Base-by-base conservation (phyloP, 2,113 vertebrate genomes). In the Monopterus albus region DNA sequence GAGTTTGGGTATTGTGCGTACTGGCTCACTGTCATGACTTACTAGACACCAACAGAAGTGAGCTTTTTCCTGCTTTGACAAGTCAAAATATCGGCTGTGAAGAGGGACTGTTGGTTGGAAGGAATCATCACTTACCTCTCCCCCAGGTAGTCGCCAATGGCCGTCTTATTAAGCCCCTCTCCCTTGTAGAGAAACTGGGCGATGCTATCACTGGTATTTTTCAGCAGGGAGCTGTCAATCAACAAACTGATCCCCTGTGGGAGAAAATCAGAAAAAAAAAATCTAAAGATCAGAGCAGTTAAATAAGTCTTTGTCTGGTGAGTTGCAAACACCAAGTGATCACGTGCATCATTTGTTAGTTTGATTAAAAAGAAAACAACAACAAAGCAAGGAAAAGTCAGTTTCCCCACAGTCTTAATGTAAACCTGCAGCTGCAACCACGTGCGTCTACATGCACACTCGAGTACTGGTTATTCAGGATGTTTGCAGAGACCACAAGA, bases 91-190 rank as follows among this genome's bases (percentile, higher is more conserved):
- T 50, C 17, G 15, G 28, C 6, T 0, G 51, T 33, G 51, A 35
- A 12, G 35, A 7, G 11, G 11, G n/a, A n/a, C n/a, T n/a, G n/a
- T 20, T 13, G 20, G 2, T 43, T 7, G 2, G 17, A 64, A n/a
- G 8, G 11, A 14, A 1, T 33, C 3, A 1, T 55, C 6, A 9
- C 85, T 82, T 53, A 96, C 97, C 97, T 94, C 92, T 98, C 97
- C 0, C 97, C 97, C 52, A 99, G 93, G 91, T 98, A 99, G 91
- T 99, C 97, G 0, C 97, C 97, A 0, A 99, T 99, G 74, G 96
- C 97, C 0, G 96, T 99, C 66, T 98, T 99, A 89, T 98, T 99
- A 46, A 99, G 96, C 23, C 97, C 97, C 81, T 99, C 97, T 0
- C 97, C 97, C 72, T 98, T 98, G 75, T 96, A 97, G 15, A 99